Evolutionary conservation across 2,888 invertebrate species (phyloP), one percentile per base, ranked within the genome.

Genomic region (Lasioglossum zephyrum): DNA sequence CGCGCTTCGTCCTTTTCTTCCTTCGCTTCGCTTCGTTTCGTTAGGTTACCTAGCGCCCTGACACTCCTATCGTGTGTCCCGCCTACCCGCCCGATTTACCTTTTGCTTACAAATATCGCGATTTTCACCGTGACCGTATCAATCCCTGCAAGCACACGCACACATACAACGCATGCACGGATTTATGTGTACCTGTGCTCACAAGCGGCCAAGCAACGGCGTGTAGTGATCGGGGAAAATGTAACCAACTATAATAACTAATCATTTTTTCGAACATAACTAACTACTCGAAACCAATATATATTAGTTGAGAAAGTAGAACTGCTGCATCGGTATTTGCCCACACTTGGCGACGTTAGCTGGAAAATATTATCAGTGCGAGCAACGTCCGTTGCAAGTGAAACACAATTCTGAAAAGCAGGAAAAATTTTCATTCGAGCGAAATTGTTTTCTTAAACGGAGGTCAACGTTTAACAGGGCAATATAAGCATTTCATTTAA

Each of bases 1-100:
- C 41, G 26, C 81, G 69, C 78, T 76, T 81, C 69, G 72, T 81
- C 86, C 86, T 86, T 81, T 81, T 81, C 86, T 85, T 86, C 74
- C 76, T 47, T 79, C 72, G 70, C 22, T 53, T 3, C 53, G 53
- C 22, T 53, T 53, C 53, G 53, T 63, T 75, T 70, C 63, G 69
- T 79, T 81, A 74, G 44, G 77, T 63, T 76, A 60, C 73, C 26
- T 66, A 49, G 66, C 81, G 47, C 75, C 47, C 49, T 78, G 60
- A 75, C 72, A 72, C 78, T 73, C 63, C 72, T 57, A 72, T 72
- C 72, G 13, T 74, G 53, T 80, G 53, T 53, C 47, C 47, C 76
- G 66, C 72, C 74, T 80, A 77, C 31, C 57, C 53, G 11, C 36
- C 70, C 66, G n/a, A 47, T 77, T 47, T 39, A 66, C 36, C 49